A percentile compares a stretch with the other conserved stretches of the same genome.
These are phyloP conservation scores for Polydrusus cervinus DNA, from an alignment of 2,888 invertebrate species.

Conservation along the genomic window DNA sequence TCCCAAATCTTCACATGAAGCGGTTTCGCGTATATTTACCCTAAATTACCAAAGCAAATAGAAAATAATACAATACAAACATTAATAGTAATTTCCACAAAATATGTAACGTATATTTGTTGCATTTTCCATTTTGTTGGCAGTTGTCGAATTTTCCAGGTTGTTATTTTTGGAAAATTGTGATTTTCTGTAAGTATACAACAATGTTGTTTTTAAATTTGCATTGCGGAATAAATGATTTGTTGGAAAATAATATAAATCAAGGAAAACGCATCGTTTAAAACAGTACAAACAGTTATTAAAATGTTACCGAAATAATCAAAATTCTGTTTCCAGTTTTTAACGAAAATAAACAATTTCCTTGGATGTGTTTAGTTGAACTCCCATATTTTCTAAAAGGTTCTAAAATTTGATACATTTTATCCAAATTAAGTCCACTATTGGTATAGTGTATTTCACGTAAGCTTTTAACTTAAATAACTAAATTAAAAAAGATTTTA, in stretches of 20 bases:
- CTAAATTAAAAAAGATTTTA: no score
- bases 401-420: no score
- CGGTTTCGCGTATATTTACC: conserved; percentile 17
- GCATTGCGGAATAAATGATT: background rate
- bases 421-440: no score
- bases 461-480: no score
- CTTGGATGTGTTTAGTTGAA: no score
- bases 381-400: no score
- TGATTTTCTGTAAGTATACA: conserved; percentile 21
- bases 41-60: conserved; percentile 47
- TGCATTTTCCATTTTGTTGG: conserved; percentile 31
- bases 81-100: conserved; percentile 43
- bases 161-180: conserved; percentile 38
- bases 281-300: no score
- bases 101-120: conserved; percentile 34
- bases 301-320: no score
- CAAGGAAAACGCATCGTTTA: background rate
- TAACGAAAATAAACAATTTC: background rate
- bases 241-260: background rate
- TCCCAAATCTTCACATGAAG: background rate
- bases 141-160: conserved; percentile 23
- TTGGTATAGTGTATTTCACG: no score
- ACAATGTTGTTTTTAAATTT: conserved; percentile 9
- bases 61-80: conserved; percentile 49
- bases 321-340: background rate